phyloP scores from a whole-genome alignment of 2,113 vertebrate genomes.

The Leptocoma aspasia region DNA sequence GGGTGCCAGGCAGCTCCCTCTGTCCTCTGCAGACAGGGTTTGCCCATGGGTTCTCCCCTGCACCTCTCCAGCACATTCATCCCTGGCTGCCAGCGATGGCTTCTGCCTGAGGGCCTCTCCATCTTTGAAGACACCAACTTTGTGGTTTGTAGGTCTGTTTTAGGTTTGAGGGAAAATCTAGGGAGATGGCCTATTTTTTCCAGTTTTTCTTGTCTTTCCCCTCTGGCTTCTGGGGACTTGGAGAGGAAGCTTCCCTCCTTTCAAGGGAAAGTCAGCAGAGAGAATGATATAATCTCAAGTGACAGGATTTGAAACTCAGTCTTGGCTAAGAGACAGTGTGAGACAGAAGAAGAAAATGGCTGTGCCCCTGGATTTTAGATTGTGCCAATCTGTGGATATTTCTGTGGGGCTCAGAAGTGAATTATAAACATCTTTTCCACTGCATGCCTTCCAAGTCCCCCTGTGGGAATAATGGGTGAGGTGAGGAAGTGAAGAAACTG shows the following conservation, averaged over 20 bases:
- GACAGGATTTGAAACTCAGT: background rate
- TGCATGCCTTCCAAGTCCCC: background rate
- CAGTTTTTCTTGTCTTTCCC: background rate
- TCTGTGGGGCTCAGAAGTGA: background rate
- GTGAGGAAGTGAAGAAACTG: background rate
- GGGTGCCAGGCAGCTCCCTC: background rate
- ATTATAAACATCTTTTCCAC: background rate
- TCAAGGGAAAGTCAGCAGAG: background rate
- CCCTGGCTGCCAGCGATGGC: rapidly evolving
- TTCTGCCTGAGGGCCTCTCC: background rate
- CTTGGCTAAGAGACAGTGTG: background rate
- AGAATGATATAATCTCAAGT: background rate
- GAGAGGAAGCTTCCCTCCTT: background rate
- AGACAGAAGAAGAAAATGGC: background rate
- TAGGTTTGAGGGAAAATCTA: background rate
- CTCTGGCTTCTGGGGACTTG: background rate
- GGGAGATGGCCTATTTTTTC: background rate
- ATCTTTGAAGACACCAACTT: background rate
- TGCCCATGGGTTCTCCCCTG: background rate
- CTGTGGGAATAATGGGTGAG: background rate
- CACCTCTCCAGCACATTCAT: background rate
- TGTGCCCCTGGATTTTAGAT: background rate
- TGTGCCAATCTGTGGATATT: background rate
- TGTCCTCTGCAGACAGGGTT: background rate
- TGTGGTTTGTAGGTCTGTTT: background rate